Percentiles rank a stretch among this genome's conserved stretches.
These are phyloP conservation scores for Agriopis leucophaearia DNA, from an alignment of 2,888 invertebrate genomes.

Conservation along the genomic window DNA sequence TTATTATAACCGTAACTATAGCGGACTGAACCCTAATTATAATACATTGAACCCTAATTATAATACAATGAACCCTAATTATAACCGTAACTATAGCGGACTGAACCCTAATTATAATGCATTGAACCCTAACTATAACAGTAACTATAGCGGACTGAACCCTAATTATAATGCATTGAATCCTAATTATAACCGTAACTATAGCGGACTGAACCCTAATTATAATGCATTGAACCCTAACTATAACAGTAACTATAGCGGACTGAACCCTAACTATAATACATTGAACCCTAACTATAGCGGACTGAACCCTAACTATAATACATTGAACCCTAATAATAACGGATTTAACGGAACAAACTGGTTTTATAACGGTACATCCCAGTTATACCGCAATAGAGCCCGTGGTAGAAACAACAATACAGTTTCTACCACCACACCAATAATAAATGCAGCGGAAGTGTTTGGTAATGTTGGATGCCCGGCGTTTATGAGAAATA, in stretches of 20 bases:
- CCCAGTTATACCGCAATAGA: too few species aligned
- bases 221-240: background rate
- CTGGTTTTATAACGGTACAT: background rate
- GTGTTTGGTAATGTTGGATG: conserved; percentile 49
- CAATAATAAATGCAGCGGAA: background rate
- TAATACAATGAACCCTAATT: background rate
- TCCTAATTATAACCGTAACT: background rate
- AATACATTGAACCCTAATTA: background rate
- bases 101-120: background rate
- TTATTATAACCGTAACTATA: background rate
- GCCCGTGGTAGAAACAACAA: too few species aligned
- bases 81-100: background rate
- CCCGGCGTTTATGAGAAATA: conserved; percentile 37
- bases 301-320: background rate
- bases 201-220: background rate
- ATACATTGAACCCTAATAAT: background rate
- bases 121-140: background rate
- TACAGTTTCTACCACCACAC: background rate
- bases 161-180: too few species aligned
- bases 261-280: too few species aligned
- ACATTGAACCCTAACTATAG: background rate
- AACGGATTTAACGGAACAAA: background rate
- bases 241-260: too few species aligned
- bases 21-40: background rate
- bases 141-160: too few species aligned